Evolutionary conservation across 2,888 invertebrate species (phyloP).

Genomic region (Hylaea fasciaria): DNA sequence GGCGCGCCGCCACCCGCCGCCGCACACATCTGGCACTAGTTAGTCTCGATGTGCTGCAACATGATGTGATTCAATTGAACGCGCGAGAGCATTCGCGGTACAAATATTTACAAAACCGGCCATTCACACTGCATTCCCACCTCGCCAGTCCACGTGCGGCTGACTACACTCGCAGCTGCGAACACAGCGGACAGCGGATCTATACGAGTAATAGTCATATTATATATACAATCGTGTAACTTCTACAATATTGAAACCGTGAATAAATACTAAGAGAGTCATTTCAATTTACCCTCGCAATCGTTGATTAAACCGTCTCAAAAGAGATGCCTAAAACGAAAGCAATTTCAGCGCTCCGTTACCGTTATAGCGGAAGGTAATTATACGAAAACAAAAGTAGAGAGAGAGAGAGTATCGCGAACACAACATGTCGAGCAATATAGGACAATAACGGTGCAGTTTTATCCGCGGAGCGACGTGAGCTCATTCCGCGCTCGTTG

Average conservation of each 20-base stretch:
- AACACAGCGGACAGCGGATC: neutral
- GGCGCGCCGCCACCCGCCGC: neutral
- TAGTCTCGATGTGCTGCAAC: constrained; percentile 7
- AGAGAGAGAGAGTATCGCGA: constrained; percentile 11
- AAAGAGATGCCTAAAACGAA: constrained; percentile 14
- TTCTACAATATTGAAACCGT: neutral
- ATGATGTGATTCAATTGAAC: constrained; percentile 5
- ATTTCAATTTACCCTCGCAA: constrained; percentile 1
- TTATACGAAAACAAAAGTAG: constrained; percentile 21
- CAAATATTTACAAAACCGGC: constrained; percentile 24
- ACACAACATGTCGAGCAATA: constrained; percentile 1
- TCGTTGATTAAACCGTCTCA: constrained; percentile 4
- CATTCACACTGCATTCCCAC: constrained; percentile 16
- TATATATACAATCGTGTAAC: neutral
- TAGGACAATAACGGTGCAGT: constrained; percentile 10
- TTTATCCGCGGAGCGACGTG: constrained; percentile 15
- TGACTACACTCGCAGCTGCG: neutral
- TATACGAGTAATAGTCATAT: neutral
- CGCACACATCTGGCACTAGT: constrained; percentile 12
- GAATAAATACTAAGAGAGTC: neutral
- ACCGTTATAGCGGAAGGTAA: constrained; percentile 8
- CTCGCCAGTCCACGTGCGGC: constrained; percentile 8
- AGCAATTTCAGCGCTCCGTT: neutral
- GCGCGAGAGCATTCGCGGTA: constrained; percentile 9
- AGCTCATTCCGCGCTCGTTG: constrained; percentile 19